A percentile compares a stretch with the other conserved stretches of the same genome.
These are phyloP conservation scores for Sciurus niger DNA, from an alignment of 2,113 vertebrate genomes.

Conservation along the genomic window DNA sequence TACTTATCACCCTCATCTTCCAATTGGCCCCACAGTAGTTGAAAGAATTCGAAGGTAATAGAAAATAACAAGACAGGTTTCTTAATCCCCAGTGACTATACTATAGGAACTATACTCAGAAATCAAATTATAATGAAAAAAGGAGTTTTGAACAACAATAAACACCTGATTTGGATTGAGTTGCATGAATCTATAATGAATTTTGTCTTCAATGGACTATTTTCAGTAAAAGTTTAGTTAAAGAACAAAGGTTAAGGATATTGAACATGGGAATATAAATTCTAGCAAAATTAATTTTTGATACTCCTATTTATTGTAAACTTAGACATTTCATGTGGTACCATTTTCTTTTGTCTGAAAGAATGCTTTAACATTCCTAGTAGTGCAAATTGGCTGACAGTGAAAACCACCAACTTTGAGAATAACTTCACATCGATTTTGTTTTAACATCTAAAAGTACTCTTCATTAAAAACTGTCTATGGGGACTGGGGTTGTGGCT, in stretches of 20 bases:
- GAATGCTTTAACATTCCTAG: background rate
- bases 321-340: background rate
- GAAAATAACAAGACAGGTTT: background rate
- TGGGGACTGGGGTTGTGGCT: too few species aligned
- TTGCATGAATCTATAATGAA: background rate
- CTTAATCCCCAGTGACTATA: background rate
- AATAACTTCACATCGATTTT: background rate
- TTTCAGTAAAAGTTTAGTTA: background rate
- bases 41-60: background rate
- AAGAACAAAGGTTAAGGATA: background rate
- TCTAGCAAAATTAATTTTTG: background rate
- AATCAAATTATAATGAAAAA: conserved; percentile 8
- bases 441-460: background rate
- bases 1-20: background rate
- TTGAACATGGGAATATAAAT: background rate
- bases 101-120: background rate
- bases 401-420: background rate
- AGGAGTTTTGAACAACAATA: background rate
- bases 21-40: background rate
- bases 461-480: background rate
- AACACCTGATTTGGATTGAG: background rate
- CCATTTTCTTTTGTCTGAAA: background rate
- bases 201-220: background rate
- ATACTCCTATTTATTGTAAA: background rate
- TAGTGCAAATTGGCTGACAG: background rate